These are phyloP conservation scores for Muricea muricata DNA, from an alignment of 92 coral and sea anemone genomes.

Conservation along the genomic window DNA sequence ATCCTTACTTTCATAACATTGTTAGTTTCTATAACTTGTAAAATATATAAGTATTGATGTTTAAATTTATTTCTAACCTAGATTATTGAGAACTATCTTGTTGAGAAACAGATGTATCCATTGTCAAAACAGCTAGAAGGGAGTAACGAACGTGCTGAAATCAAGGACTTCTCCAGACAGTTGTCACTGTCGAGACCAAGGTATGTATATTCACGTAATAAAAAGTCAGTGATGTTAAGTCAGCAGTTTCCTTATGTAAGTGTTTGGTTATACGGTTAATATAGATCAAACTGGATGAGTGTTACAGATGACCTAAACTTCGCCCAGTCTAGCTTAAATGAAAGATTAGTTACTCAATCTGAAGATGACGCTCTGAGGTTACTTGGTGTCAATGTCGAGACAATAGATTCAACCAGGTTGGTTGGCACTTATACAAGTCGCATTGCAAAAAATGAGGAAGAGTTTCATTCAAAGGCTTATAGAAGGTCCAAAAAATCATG, in stretches of 20 bases:
- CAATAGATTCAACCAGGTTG: conserved; percentile 15
- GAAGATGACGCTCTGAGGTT: conserved; percentile 38
- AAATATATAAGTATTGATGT: not conserved
- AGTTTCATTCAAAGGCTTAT: conserved; percentile 51
- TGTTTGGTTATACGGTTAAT: too few species aligned
- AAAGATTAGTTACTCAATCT: conserved; percentile 36
- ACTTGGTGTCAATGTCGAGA: conserved; percentile 25
- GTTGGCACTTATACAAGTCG: conserved; percentile 29
- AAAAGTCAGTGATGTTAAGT: too few species aligned
- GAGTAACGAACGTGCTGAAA: conserved; percentile 22
- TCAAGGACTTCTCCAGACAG: conserved; percentile 55
- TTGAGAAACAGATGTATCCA: conserved; percentile 54
- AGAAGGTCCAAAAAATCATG: conserved; percentile 57
- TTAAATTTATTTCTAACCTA: conserved; percentile 18
- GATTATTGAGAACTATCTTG: conserved; percentile 67
- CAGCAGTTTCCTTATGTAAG: too few species aligned
- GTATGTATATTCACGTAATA: too few species aligned
- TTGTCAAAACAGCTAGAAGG: conserved; percentile 52
- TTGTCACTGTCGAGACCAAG: conserved; percentile 66
- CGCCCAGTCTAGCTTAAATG: conserved; percentile 23
- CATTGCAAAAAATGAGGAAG: conserved; percentile 27
- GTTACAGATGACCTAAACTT: conserved; percentile 34
- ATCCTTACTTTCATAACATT: too few species aligned
- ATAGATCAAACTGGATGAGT: conserved; percentile 60
- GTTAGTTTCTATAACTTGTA: not conserved